Conservation (phyloP, 2,113 vertebrate species). For the Phoenicopterus ruber region DNA sequence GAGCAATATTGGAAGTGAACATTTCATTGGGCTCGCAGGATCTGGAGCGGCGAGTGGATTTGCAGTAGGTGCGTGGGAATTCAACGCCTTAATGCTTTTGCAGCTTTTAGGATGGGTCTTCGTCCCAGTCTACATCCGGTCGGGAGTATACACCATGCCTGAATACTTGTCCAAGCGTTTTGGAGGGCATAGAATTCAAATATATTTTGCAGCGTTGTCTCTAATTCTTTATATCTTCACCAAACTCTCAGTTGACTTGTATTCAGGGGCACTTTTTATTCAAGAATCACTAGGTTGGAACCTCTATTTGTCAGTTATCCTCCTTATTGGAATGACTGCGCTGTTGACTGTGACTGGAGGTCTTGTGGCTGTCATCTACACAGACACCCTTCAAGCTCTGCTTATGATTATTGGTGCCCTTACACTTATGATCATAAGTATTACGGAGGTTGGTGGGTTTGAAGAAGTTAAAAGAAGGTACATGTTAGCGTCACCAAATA, state of each 20-base stretch:
- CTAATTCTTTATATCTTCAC: constrained; percentile 96
- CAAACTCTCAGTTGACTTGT: constrained; percentile 96
- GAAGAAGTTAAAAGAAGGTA: constrained; percentile 92
- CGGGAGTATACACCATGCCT: constrained; percentile 97
- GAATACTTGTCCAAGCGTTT: constrained; percentile 96
- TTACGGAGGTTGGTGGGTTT: constrained; percentile 88
- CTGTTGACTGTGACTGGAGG: constrained; percentile 94
- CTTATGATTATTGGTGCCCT: constrained; percentile 95
- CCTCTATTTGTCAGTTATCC: constrained; percentile 90
- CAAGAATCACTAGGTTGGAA: constrained; percentile 98
- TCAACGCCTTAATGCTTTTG: constrained; percentile 96
- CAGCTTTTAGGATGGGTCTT: constrained; percentile 99
- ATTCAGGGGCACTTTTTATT: constrained; percentile 96
- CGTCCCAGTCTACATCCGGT: constrained; percentile 95
- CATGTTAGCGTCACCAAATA: constrained; percentile 90
- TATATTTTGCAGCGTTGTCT: constrained; percentile 93
- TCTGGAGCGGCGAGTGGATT: constrained; percentile 97
- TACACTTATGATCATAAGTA: constrained; percentile 89
- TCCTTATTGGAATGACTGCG: constrained; percentile 94
- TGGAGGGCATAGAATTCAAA: constrained; percentile 91
- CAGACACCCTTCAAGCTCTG: constrained; percentile 93
- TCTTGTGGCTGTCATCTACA: constrained; percentile 95
- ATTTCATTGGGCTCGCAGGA: constrained; percentile 98
- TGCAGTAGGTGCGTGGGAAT: constrained; percentile 97
- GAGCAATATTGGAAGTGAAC: constrained; percentile 99